These are phyloP conservation scores for Pseudomyrmex sp. DNA, from an alignment of 1,140 invertebrate genomes.

Conservation along the genomic window DNA sequence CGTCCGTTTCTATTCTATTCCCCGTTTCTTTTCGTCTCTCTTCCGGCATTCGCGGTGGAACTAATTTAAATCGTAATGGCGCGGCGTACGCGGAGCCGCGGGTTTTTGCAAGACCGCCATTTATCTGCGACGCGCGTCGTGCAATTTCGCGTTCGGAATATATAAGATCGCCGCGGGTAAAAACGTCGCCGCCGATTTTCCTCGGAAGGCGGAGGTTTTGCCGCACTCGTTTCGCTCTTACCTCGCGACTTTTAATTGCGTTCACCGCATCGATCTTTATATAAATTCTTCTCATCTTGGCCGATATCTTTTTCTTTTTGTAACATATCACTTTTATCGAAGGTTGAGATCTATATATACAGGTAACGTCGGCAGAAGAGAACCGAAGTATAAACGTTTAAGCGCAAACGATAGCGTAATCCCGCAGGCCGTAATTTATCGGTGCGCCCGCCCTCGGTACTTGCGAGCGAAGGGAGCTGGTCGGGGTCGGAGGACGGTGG, in stretches of 20 bases:
- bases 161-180: constrained; percentile 46
- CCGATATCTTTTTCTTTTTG: background rate
- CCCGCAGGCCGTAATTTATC: constrained; percentile 53
- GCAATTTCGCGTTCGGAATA: constrained; percentile 66
- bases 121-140: constrained; percentile 56
- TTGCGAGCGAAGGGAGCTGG: constrained; percentile 18
- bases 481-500: constrained; percentile 1
- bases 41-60: constrained; percentile 38
- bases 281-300: background rate
- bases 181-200: background rate
- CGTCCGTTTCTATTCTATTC: constrained; percentile 6
- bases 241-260: background rate
- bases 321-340: constrained; percentile 9
- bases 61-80: constrained; percentile 74
- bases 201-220: constrained; percentile 10
- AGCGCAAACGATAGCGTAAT: constrained; percentile 50
- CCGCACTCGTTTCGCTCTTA: background rate
- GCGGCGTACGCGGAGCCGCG: constrained; percentile 37
- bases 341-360: constrained; percentile 5
- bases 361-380: too few relatives aligned
- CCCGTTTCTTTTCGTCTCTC: background rate
- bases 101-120: constrained; percentile 68
- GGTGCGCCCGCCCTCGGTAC: constrained; percentile 37
- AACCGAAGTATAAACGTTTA: constrained; percentile 35
- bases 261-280: background rate